Base-by-base conservation (phyloP, 2,797 vertebrate genomes). In the Tenualosa thibaudeaui region DNA sequence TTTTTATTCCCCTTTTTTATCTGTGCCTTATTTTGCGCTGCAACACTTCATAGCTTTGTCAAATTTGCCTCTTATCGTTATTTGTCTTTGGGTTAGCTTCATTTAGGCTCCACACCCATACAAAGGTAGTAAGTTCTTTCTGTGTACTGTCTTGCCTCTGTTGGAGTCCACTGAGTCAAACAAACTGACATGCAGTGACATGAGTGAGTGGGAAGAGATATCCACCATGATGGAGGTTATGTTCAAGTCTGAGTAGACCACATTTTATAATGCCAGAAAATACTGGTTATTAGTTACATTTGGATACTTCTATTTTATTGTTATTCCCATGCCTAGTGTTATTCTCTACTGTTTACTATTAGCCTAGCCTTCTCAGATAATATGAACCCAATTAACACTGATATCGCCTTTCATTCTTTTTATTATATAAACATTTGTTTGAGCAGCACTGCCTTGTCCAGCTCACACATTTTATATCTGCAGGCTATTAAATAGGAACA, bases 381-480 rank as follows among this genome's bases (percentile, higher is more conserved):
- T 13, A 40, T 71, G 65, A 71, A 71, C 65, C 65, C 65, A 71
- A 71, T 71, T 71, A 71, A 1, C 65, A 71, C 13, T 40, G 31
- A 71, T 26, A 40, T 5, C 26, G 1, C 65, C 24, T 31, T 71
- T 71, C 26, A 71, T 17, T 24, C 12, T 15, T 31, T 40, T 31
- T 24, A 71, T 71, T 71, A 40, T 26, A 71, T 15, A 71, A 71
- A 71, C 65, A 71, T 71, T 71, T 31, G 65, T 71, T 40, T 71
- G 65, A 37, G 65, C 65, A 5, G 65, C 31, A 12, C 31, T 71
- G 65, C n/a, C 31, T 71, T 13, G 65, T 71, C 65, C 13, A 40
- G 68, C 68, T 75, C 68, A 75, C 22, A 75, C 37, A 75, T 75
- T 19, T 75, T 13, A 19, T 75, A 75, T 75, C 68, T 7, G 37